These are phyloP conservation scores for Oedothorax gibbosus DNA, from an alignment of 1,140 invertebrate genomes.

Conservation along the genomic window DNA sequence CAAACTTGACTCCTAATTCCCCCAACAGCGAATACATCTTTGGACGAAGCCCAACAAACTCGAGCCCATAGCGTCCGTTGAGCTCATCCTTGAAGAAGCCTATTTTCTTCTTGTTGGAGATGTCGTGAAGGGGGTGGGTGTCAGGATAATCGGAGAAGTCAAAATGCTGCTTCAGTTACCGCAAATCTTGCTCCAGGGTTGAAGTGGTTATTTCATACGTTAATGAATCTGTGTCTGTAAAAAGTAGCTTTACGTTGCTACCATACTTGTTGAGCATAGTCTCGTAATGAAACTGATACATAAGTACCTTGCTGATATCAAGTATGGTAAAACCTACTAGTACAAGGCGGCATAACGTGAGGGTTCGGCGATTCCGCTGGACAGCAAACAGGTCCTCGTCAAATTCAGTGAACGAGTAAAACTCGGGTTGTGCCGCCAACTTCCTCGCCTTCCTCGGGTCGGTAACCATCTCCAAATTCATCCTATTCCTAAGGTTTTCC, in stretches of 20 bases:
- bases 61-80: neutral
- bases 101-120: constrained; percentile 22
- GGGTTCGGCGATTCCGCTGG: neutral
- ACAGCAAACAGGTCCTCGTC: constrained; percentile 1
- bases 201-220: neutral
- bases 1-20: neutral
- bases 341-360: constrained; percentile 12
- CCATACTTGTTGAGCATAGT: constrained; percentile 13
- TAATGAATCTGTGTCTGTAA: constrained; percentile 24
- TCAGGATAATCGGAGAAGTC: constrained; percentile 43
- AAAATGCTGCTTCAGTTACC: neutral
- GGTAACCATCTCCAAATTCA: constrained; percentile 2
- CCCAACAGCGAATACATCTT: constrained; percentile 33
- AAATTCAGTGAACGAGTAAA: neutral
- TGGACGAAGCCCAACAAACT: constrained; percentile 30
- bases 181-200: constrained; percentile 18
- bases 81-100: constrained; percentile 49
- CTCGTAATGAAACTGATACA: constrained; percentile 63
- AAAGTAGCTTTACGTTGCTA: constrained; percentile 8
- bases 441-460: too few species aligned
- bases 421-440: neutral
- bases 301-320: constrained; percentile 22
- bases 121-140: neutral
- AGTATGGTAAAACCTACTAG: neutral
- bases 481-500: constrained; percentile 15